phyloP scores from a whole-genome alignment of 2,888 invertebrate species.

The Trichogramma dendrolimi region DNA sequence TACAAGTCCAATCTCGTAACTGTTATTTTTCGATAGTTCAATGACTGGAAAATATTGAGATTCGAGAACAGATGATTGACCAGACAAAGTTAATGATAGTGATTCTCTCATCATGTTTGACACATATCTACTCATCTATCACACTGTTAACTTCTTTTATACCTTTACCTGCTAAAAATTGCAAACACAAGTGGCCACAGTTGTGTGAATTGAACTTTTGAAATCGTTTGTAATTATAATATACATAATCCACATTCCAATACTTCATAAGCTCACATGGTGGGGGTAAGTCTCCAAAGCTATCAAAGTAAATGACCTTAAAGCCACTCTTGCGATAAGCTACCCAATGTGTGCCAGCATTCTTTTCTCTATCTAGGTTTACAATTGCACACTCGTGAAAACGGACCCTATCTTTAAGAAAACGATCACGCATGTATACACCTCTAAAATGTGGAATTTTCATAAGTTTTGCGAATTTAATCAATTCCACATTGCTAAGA shows the following conservation, averaged over 20 bases:
- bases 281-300: conserved; percentile 27
- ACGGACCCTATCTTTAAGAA: conserved; percentile 22
- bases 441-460: conserved; percentile 30
- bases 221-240: too few relatives aligned
- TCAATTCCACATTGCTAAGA: too few relatives aligned
- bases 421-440: conserved; percentile 27
- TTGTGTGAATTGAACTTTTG: too few relatives aligned
- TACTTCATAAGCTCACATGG: conserved; percentile 19
- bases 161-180: too few relatives aligned
- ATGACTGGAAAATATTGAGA: conserved; percentile 19
- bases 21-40: too few relatives aligned
- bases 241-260: too few relatives aligned
- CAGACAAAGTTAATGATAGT: conserved; percentile 34
- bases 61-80: conserved; percentile 29
- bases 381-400: conserved; percentile 28
- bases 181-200: too few relatives aligned
- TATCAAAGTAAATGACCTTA: conserved; percentile 24
- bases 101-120: too few relatives aligned
- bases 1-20: conserved; percentile 21
- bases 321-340: conserved; percentile 23
- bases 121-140: too few relatives aligned
- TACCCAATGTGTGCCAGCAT: conserved; percentile 33
- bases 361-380: conserved; percentile 29
- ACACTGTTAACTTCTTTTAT: too few relatives aligned
- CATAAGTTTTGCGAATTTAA: too few relatives aligned